These are phyloP conservation scores for Drosophila nigrodunni DNA, from an alignment of 1,140 invertebrate species.

Conservation along the genomic window DNA sequence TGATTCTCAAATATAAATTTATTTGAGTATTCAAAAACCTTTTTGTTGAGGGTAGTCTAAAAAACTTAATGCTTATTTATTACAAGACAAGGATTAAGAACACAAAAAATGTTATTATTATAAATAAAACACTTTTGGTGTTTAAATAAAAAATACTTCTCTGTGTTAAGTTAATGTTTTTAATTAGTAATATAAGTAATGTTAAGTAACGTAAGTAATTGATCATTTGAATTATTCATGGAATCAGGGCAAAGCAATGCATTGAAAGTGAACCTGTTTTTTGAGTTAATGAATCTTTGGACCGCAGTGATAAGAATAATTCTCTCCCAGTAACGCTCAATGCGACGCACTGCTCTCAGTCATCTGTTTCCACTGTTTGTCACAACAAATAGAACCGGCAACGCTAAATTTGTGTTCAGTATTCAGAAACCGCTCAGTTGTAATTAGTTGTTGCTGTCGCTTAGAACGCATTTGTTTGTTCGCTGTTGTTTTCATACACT, in stretches of 20 bases:
- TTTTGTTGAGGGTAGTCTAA: no score
- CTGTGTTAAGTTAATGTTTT: no score
- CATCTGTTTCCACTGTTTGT: slow-evolving; percentile 17
- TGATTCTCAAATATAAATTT: no score
- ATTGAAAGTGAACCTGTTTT: slow-evolving; percentile 1
- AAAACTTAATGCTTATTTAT: no score
- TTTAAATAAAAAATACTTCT: no score
- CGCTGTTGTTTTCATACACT: slow-evolving; percentile 1
- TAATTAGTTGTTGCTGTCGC: slow-evolving; percentile 30
- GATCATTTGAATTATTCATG: neutral
- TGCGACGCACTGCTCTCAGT: neutral
- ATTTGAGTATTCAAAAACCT: no score
- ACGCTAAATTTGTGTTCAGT: neutral
- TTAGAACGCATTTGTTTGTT: slow-evolving; percentile 10
- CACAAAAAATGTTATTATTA: no score
- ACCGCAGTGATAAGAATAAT: slow-evolving; percentile 2
- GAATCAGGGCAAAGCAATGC: neutral
- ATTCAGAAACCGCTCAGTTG: slow-evolving; percentile 30
- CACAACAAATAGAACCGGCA: slow-evolving; percentile 42
- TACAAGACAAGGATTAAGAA: no score
- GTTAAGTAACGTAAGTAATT: neutral
- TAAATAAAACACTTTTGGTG: no score
- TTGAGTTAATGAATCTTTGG: neutral
- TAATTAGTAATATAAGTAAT: no score
- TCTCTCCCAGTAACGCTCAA: neutral